A percentile compares a stretch with the other conserved stretches of the same genome.
Evolutionary conservation across 2,797 vertebrate species (phyloP).

Genomic region (Salmo trutta): DNA sequence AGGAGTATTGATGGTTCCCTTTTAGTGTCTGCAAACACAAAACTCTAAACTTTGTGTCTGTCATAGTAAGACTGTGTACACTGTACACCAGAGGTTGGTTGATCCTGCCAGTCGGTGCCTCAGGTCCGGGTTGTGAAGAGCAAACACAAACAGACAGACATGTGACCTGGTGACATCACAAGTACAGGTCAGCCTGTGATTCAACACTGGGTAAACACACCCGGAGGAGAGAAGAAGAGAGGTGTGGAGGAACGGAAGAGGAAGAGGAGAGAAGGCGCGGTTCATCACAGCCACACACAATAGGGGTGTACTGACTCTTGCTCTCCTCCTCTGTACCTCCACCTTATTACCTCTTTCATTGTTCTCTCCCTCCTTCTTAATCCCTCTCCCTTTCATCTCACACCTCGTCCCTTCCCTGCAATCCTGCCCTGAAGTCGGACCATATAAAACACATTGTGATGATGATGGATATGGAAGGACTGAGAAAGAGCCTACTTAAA

Average conservation of each 20-base stretch:
- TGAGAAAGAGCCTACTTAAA: constrained; percentile 1
- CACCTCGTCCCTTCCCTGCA: neutral
- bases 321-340: too few species aligned
- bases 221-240: neutral
- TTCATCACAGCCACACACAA: neutral
- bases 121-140: neutral
- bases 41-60: neutral
- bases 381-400: neutral
- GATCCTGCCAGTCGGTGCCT: constrained; percentile 6
- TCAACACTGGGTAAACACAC: constrained; percentile 16
- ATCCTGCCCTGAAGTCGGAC: constrained; percentile 15
- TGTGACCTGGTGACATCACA: constrained; percentile 16
- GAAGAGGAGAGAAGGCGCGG: neutral
- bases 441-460: constrained; percentile 32
- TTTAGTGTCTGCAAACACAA: neutral
- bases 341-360: constrained; percentile 1
- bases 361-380: neutral
- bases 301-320: neutral
- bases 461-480: constrained; percentile 16
- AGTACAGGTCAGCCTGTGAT: constrained; percentile 9
- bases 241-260: neutral
- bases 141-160: constrained; percentile 23
- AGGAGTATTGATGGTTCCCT: neutral
- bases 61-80: neutral
- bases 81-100: neutral